Percentiles rank a stretch among this genome's conserved stretches.
These are phyloP conservation scores for Orussus abietinus DNA, from an alignment of 1,140 invertebrate species.

Conservation along the genomic window DNA sequence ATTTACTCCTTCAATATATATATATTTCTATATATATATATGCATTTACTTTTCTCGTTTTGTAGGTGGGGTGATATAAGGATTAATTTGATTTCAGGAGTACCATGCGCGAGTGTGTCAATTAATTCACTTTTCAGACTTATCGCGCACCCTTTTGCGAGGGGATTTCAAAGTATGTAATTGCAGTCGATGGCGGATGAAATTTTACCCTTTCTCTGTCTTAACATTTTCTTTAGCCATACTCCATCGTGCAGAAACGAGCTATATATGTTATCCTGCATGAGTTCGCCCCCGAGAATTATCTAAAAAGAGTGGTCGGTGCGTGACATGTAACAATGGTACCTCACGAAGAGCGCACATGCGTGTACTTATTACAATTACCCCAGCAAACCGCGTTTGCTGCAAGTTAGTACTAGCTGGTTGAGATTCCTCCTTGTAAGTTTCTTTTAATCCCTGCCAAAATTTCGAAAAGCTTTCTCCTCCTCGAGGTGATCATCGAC, in stretches of 20 bases:
- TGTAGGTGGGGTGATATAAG: constrained; percentile 25
- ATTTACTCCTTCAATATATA: constrained; percentile 26
- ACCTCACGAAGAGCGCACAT: too few relatives aligned
- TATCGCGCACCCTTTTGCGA: constrained; percentile 15
- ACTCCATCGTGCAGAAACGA: not conserved
- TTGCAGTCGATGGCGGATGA: too few relatives aligned
- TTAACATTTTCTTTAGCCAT: constrained; percentile 1
- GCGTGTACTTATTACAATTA: too few relatives aligned
- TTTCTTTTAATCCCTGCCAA: too few relatives aligned
- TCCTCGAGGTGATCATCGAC: too few relatives aligned
- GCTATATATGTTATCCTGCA: not conserved
- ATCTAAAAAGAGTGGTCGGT: constrained; percentile 14
- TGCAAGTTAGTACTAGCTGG: too few relatives aligned
- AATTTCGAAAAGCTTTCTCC: too few relatives aligned
- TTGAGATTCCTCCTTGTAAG: too few relatives aligned
- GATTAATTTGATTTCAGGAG: constrained; percentile 17
- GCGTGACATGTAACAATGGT: constrained; percentile 10
- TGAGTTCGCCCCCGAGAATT: not conserved
- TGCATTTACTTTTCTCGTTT: constrained; percentile 15
- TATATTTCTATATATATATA: constrained; percentile 12
- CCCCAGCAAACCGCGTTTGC: too few relatives aligned
- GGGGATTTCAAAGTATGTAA: too few relatives aligned
- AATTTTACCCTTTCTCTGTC: too few relatives aligned
- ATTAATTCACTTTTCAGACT: constrained; percentile 24
- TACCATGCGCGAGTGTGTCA: constrained; percentile 20